Evolutionary conservation across 1,140 invertebrate genomes (phyloP).

Genomic region (Drosophila parabipectinata): DNA sequence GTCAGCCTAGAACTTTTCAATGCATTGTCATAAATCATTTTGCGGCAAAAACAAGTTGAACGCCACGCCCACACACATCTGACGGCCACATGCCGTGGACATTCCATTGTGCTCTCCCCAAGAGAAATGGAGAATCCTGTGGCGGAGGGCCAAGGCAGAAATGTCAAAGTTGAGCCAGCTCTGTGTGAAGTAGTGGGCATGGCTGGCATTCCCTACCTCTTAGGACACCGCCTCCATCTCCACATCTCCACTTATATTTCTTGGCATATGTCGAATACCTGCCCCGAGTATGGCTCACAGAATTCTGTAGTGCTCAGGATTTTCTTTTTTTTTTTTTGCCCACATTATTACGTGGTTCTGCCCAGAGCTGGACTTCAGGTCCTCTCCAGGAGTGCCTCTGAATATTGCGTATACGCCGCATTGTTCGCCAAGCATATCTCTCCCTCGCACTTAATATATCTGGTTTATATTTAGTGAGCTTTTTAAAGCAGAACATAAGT

Average conservation of each 20-base stretch:
- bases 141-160: slow-evolving; percentile 21
- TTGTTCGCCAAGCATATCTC: slow-evolving; percentile 24
- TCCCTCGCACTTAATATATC: slow-evolving; percentile 34
- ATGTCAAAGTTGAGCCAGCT: slow-evolving; percentile 62
- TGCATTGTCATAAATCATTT: slow-evolving; percentile 79
- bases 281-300: slow-evolving; percentile 13
- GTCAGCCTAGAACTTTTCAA: slow-evolving; percentile 65
- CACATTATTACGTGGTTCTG: slow-evolving; percentile 37
- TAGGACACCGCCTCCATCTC: slow-evolving; percentile 27
- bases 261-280: slow-evolving; percentile 40
- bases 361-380: slow-evolving; percentile 8
- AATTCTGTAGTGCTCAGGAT: slow-evolving; percentile 1
- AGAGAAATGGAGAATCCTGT: slow-evolving; percentile 9
- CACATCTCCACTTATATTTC: slow-evolving; percentile 16
- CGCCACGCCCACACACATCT: slow-evolving; percentile 50
- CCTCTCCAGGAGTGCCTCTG: slow-evolving; percentile 12
- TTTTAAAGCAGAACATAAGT: slow-evolving; percentile 20
- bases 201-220: slow-evolving; percentile 9
- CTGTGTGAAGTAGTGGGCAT: slow-evolving; percentile 33
- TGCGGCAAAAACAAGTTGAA: slow-evolving; percentile 69
- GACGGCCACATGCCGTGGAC: slow-evolving; percentile 55
- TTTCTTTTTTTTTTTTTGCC: slow-evolving; percentile 14
- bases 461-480: neutral
- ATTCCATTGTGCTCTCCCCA: slow-evolving; percentile 38
- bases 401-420: slow-evolving; percentile 59